Conservation (phyloP, 1,140 invertebrate genomes). For the Apis florea region DNA sequence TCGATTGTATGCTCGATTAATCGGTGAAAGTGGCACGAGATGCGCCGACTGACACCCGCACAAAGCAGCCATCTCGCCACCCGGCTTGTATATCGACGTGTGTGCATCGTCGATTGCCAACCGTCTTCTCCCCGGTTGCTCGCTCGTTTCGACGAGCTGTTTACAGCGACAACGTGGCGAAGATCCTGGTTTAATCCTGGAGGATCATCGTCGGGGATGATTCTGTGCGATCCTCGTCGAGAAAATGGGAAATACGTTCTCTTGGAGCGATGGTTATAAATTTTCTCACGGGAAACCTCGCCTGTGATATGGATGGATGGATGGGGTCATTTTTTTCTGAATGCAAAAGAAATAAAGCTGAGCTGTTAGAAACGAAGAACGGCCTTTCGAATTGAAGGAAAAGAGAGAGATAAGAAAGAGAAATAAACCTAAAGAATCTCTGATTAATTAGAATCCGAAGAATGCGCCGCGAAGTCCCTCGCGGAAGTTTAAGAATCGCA, state of each 20-base stretch:
- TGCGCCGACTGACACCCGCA: constrained; percentile 14
- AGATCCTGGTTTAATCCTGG: background rate
- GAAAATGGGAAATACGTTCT: no score
- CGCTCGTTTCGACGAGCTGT: background rate
- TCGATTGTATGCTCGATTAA: constrained; percentile 49
- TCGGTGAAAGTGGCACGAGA: constrained; percentile 49
- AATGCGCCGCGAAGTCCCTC: background rate
- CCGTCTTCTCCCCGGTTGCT: background rate
- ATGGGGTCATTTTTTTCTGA: no score
- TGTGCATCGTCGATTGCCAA: constrained; percentile 48
- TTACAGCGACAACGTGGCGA: constrained; percentile 7
- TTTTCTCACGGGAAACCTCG: no score
- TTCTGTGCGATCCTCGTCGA: background rate
- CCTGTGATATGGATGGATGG: no score
- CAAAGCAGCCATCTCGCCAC: background rate
- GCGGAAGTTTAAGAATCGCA: background rate
- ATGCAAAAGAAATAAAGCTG: no score
- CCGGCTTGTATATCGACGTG: constrained; percentile 48
- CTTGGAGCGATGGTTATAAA: no score
- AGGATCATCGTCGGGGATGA: background rate
- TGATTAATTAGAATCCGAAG: constrained; percentile 26
- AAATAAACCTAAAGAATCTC: no score
- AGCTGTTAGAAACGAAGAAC: no score
- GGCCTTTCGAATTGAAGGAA: no score
- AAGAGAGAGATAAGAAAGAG: no score